phyloP scores from a whole-genome alignment of 2,797 vertebrate species.

The Pseudochirops corinnae region DNA sequence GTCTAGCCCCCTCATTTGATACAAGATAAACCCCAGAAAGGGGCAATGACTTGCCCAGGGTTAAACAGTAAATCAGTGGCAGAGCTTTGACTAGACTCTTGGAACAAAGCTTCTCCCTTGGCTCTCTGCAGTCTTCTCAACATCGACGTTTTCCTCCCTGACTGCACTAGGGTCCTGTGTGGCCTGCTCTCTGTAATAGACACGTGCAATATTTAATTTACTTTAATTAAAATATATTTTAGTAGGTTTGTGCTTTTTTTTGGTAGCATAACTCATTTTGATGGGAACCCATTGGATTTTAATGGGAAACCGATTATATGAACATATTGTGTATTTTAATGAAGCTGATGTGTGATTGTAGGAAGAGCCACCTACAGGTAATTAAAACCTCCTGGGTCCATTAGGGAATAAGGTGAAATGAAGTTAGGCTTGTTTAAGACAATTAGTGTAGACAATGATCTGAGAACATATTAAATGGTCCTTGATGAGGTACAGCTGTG shows the following conservation, averaged over 20 bases:
- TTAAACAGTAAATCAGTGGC: not conserved
- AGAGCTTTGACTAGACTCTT: not conserved
- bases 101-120: not conserved
- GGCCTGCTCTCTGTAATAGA: conserved; percentile 78
- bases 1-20: not conserved
- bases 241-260: conserved; percentile 80
- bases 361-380: conserved; percentile 84
- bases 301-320: conserved; percentile 86
- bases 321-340: conserved; percentile 87
- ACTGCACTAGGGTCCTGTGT: conserved; percentile 40
- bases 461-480: conserved; percentile 85
- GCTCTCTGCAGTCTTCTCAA: not conserved
- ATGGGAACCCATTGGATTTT: conserved; percentile 86
- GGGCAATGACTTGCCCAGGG: not conserved
- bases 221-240: conserved; percentile 82
- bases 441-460: conserved; percentile 86
- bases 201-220: conserved; percentile 78
- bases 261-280: conserved; percentile 84
- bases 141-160: conserved; percentile 10
- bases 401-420: conserved; percentile 85
- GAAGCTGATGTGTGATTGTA: conserved; percentile 82
- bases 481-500: conserved; percentile 82
- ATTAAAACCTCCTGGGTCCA: conserved; percentile 85
- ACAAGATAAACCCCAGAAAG: not conserved
- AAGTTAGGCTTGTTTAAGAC: conserved; percentile 86